phyloP scores from a whole-genome alignment of 2,113 vertebrate genomes.

The Glaucidium brasilianum region DNA sequence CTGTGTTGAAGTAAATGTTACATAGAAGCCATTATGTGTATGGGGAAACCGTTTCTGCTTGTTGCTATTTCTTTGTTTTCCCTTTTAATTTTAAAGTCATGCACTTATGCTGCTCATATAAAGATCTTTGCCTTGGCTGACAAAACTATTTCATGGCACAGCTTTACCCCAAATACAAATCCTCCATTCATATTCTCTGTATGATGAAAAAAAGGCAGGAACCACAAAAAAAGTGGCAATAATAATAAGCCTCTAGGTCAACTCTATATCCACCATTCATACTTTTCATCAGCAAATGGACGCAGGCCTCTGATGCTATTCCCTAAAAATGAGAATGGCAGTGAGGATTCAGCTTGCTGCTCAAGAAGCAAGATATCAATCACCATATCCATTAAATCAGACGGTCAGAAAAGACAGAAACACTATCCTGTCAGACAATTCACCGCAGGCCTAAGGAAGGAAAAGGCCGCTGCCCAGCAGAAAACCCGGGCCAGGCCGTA shows the following conservation, averaged over 20 bases:
- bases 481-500: too few species aligned
- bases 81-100: neutral
- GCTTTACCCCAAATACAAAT: accelerated
- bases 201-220: accelerated
- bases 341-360: accelerated
- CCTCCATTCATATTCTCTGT: accelerated
- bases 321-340: accelerated
- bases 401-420: accelerated
- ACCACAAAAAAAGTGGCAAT: accelerated
- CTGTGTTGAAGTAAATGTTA: neutral
- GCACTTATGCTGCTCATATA: neutral
- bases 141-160: neutral
- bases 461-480: too few species aligned
- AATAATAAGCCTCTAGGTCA: neutral
- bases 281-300: accelerated
- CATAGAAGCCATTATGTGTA: accelerated
- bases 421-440: accelerated
- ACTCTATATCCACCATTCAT: accelerated
- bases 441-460: too few species aligned
- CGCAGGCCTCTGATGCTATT: accelerated
- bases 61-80: accelerated
- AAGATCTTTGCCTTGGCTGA: accelerated
- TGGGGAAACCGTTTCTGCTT: neutral
- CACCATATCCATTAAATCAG: too few species aligned
- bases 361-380: accelerated